Base-by-base conservation (phyloP, 1,140 invertebrate genomes). In the Aphidius gifuensis region DNA sequence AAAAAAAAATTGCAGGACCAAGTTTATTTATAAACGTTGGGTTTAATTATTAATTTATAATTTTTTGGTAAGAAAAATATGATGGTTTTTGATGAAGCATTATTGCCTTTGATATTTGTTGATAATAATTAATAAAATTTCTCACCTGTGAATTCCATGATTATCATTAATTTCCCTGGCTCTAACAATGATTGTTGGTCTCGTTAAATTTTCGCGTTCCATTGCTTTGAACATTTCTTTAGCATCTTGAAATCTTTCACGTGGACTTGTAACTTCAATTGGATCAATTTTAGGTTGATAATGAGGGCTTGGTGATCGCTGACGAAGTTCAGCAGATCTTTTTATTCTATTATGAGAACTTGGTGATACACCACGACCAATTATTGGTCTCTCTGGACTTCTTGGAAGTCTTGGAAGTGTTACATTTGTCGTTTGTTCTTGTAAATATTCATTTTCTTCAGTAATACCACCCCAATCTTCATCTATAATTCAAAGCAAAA, bases 141-240 rank as follows among this genome's bases (percentile, higher is more conserved):
- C 50, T 39, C 64, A 79, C 77, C 75, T 76, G 60, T 78, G 75
- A 58, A 72, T 69, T 58, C 68, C 71, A 64, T 77, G 78, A 68
- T 66, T 68, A 57, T 70, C 71, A 51, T 74, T 75, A 8, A 67
- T 60, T 65, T 80, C 76, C 69, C 74, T 74, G 51, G 74, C 69
- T 57, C 77, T 75, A n/a, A 67, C 68, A 60, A 75, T 69, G 48
- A 74, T 46, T 4, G 48, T 68, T 40, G 78, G 75, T 71, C 82
- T 81, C 3, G 76, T 82, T 58, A 86, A 83, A 47, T 87, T 83
- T 65, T 90, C 87, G 64, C 86, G 82, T 75, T 93, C 90, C 79
- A 92, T 83, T 32, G 87, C 85, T 72, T 88, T 83, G 70, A 92
- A 92, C 76, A 92, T 92, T 71, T 92, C 89, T 74, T 92, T 92